These are phyloP conservation scores for Neotragus pygmaeus DNA, from an alignment of 2,113 vertebrate genomes.

Conservation along the genomic window DNA sequence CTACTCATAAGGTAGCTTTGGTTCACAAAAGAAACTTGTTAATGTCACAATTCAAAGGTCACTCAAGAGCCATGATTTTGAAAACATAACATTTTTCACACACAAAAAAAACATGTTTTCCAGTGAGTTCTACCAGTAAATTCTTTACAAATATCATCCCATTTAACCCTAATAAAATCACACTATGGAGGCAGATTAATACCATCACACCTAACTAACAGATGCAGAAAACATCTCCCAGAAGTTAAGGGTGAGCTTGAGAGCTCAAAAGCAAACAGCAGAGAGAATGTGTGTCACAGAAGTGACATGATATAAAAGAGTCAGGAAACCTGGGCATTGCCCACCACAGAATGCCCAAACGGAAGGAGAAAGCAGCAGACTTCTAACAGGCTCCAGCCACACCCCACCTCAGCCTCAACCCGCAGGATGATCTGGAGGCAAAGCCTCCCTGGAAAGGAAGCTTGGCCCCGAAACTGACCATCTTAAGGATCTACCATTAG, in stretches of 20 bases:
- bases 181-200: background rate
- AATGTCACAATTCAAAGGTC: background rate
- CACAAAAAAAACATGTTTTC: background rate
- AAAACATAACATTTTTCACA: slow-evolving; percentile 4
- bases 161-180: background rate
- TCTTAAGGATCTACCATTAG: background rate
- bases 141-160: background rate
- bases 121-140: background rate
- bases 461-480: background rate
- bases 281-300: background rate
- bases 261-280: background rate
- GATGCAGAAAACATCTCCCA: background rate
- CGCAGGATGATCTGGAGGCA: background rate
- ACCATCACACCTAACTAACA: background rate
- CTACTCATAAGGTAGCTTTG: background rate
- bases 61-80: background rate
- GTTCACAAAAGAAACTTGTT: background rate
- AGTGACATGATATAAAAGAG: no score
- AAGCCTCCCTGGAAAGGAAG: background rate
- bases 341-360: background rate
- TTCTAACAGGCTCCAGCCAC: background rate
- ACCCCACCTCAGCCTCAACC: background rate
- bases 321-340: background rate
- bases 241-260: background rate
- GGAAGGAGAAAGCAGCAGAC: background rate